Evolutionary conservation across 2,888 invertebrate species (phyloP).

Genomic region (Chalcosyrphus nemorum): DNA sequence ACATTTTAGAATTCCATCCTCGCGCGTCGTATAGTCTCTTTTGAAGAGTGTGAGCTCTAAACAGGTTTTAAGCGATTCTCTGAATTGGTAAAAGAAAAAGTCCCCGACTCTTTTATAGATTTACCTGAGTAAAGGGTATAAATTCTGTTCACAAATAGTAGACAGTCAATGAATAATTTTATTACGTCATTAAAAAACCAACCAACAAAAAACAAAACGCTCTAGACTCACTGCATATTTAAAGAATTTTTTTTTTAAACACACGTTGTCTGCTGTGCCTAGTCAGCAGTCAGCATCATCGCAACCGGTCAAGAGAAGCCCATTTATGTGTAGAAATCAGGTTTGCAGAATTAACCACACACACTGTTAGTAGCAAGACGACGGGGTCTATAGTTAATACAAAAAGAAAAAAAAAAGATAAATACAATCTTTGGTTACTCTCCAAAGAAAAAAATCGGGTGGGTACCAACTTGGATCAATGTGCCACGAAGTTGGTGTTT

Average conservation of each 20-base stretch:
- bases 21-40: conserved; percentile 53
- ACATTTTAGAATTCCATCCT: conserved; percentile 52
- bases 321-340: conserved; percentile 50
- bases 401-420: background rate
- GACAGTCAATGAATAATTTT: conserved; percentile 66
- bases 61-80: conserved; percentile 62
- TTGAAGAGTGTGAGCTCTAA: conserved; percentile 48
- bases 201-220: too few species aligned
- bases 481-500: conserved; percentile 59
- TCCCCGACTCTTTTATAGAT: background rate
- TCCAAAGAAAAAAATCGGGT: too few species aligned
- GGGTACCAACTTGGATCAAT: conserved; percentile 16
- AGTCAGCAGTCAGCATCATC: background rate
- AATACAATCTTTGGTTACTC: conserved; percentile 14
- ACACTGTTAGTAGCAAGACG: background rate
- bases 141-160: conserved; percentile 49
- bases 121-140: conserved; percentile 11
- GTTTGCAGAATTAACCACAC: conserved; percentile 40
- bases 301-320: conserved; percentile 57
- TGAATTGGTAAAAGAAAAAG: conserved; percentile 41
- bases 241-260: conserved; percentile 9
- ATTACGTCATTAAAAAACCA: conserved; percentile 64
- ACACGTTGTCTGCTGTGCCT: conserved; percentile 46
- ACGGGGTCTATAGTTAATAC: conserved; percentile 2
- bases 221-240: conserved; percentile 14